Evolutionary conservation across 2,797 vertebrate genomes (phyloP).

Genomic region (Xenopus petersii): DNA sequence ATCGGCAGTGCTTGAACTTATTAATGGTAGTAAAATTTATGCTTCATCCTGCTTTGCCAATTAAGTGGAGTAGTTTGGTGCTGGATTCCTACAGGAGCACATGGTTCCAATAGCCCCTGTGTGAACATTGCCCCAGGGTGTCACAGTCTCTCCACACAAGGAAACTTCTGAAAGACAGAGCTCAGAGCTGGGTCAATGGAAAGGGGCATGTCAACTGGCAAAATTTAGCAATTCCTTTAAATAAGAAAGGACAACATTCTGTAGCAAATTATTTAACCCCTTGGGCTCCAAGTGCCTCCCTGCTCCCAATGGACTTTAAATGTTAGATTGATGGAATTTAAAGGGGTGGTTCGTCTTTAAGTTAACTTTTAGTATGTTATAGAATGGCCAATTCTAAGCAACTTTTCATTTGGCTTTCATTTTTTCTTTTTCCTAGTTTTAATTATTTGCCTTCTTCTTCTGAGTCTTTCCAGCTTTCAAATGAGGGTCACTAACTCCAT

Average conservation of each 20-base stretch:
- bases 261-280: background rate
- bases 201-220: conserved; percentile 53
- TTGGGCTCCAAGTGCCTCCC: background rate
- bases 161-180: conserved; percentile 58
- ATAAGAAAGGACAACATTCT: background rate
- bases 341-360: too few relatives aligned
- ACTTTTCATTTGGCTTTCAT: too few relatives aligned
- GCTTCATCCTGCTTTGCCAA: conserved; percentile 95
- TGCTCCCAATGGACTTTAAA: too few relatives aligned
- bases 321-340: too few relatives aligned
- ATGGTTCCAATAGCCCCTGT: conserved; percentile 81
- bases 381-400: too few relatives aligned
- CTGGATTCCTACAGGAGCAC: conserved; percentile 77
- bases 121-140: conserved; percentile 77
- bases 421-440: too few relatives aligned
- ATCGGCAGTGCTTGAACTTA: conserved; percentile 83
- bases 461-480: too few relatives aligned
- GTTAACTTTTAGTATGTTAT: too few relatives aligned
- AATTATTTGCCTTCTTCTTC: too few relatives aligned
- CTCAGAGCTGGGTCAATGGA: conserved; percentile 56
- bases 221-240: background rate
- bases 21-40: conserved; percentile 97
- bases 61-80: conserved; percentile 81
- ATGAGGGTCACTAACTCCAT: too few relatives aligned
- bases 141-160: conserved; percentile 66